Evolutionary conservation across 2,888 invertebrate genomes (phyloP).

Genomic region (Ariolimax columbianus): DNA sequence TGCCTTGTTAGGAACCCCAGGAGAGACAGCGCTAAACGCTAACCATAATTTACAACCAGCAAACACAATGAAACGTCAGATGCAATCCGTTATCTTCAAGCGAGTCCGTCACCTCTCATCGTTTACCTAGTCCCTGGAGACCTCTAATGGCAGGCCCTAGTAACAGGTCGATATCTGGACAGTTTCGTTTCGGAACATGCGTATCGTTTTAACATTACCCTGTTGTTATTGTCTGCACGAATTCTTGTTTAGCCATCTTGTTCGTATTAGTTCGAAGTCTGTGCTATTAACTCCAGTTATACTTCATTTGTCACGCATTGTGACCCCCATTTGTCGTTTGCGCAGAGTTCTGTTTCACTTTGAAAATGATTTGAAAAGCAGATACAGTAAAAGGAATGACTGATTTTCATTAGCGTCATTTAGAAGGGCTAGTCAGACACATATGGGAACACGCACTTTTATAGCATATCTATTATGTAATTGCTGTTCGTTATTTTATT

Average conservation of each 20-base stretch:
- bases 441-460: no score
- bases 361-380: background rate
- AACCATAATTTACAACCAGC: conserved; percentile 6
- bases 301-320: background rate
- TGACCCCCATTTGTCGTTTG: background rate
- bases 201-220: background rate
- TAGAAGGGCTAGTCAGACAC: no score
- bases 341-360: background rate
- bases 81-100: conserved; percentile 17
- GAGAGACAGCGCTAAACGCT: background rate
- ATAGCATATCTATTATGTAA: no score
- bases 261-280: background rate
- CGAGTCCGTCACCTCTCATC: background rate
- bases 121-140: background rate
- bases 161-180: background rate
- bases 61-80: conserved; percentile 6
- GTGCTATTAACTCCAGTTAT: background rate
- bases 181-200: conserved; percentile 1
- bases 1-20: background rate
- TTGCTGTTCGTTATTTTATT: no score
- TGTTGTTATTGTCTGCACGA: conserved; percentile 4
- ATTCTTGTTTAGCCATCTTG: background rate
- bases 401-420: no score
- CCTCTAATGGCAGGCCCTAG: background rate
- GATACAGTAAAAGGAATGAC: no score